Conservation (phyloP, 1,140 invertebrate species). For the Argopecten irradians region DNA sequence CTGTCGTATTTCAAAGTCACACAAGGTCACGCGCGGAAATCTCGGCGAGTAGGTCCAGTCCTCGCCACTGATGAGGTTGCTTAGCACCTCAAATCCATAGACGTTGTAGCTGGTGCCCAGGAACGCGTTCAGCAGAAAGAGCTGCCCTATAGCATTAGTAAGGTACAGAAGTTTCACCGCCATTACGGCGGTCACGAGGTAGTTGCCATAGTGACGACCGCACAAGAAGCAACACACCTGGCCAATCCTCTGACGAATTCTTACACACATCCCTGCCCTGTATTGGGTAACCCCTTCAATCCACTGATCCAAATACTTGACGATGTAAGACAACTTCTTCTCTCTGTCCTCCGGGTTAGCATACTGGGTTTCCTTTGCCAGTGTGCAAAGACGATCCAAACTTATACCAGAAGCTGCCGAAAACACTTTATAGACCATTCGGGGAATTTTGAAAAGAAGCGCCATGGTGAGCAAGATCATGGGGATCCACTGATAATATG, state of each 20-base stretch:
- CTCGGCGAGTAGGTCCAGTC: constrained; percentile 74
- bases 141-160: constrained; percentile 77
- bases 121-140: constrained; percentile 79
- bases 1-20: constrained; percentile 79
- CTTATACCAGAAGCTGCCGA: constrained; percentile 58
- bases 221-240: constrained; percentile 67
- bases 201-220: constrained; percentile 78
- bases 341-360: constrained; percentile 61
- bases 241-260: constrained; percentile 62
- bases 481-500: constrained; percentile 71
- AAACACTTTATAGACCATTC: constrained; percentile 75
- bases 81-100: constrained; percentile 78
- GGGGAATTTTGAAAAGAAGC: constrained; percentile 95
- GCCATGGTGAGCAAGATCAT: constrained; percentile 87
- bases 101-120: constrained; percentile 77
- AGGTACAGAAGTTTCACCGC: constrained; percentile 79
- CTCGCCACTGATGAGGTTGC: constrained; percentile 74
- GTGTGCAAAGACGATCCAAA: constrained; percentile 79
- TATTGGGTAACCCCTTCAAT: constrained; percentile 64
- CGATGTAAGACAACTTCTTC: constrained; percentile 73
- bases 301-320: constrained; percentile 72
- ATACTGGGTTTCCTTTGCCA: constrained; percentile 75
- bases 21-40: constrained; percentile 79
- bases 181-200: constrained; percentile 77
- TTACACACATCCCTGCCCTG: constrained; percentile 64